A percentile compares a stretch with the other conserved stretches of the same genome.
Evolutionary conservation across 2,113 vertebrate genomes (phyloP).

Genomic region (Ctenodactylus gundi): DNA sequence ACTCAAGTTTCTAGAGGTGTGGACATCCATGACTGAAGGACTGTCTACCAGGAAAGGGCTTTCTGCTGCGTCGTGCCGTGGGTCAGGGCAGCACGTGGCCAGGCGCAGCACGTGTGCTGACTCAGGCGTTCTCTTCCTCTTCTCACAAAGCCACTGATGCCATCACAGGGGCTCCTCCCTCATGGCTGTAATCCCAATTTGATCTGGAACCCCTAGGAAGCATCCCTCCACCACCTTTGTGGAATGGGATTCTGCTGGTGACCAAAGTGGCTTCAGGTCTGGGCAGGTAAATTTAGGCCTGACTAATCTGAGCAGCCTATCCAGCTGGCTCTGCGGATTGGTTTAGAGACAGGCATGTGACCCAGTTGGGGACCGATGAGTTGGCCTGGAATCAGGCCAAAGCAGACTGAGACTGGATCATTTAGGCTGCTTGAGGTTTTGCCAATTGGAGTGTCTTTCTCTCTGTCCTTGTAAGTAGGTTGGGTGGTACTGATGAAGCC

Average conservation of each 20-base stretch:
- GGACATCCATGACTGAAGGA: not conserved
- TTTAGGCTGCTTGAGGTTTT: not conserved
- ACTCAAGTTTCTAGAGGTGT: not conserved
- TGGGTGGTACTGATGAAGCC: not conserved
- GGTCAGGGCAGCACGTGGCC: accelerated
- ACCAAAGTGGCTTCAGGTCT: not conserved
- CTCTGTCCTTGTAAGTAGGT: not conserved
- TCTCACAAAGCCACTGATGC: not conserved
- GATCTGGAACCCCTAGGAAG: not conserved
- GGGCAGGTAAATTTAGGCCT: not conserved
- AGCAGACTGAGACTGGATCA: not conserved
- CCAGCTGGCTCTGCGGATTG: not conserved
- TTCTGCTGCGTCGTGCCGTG: not conserved
- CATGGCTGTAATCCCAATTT: not conserved
- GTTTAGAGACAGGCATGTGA: not conserved
- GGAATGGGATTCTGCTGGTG: not conserved
- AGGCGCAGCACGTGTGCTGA: not conserved
- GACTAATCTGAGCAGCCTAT: not conserved
- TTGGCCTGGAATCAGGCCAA: not conserved
- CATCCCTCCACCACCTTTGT: not conserved
- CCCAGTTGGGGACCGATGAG: not conserved
- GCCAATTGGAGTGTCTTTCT: not conserved
- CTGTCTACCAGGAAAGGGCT: not conserved
- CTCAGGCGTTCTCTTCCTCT: not conserved
- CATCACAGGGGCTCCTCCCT: not conserved